phyloP scores from a whole-genome alignment of 2,797 vertebrate genomes.

The Chromis chromis region DNA sequence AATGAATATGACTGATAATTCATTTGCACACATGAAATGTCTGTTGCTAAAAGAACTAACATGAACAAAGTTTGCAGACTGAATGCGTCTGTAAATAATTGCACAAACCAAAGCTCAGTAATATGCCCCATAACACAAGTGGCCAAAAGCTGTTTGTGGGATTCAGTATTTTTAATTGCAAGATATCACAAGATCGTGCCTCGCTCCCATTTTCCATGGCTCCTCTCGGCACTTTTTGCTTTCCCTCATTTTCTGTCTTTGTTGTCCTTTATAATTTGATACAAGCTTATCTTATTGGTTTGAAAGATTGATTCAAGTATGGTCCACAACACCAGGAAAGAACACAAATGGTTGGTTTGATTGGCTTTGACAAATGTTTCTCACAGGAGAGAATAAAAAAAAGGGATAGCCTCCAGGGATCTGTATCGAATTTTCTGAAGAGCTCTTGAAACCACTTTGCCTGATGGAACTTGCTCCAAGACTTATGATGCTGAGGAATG shows the following conservation, averaged over 20 bases:
- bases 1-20: neutral
- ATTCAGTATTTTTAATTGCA: neutral
- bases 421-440: slow-evolving; percentile 50
- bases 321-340: slow-evolving; percentile 21
- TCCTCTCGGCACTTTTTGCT: neutral
- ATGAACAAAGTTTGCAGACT: slow-evolving; percentile 4
- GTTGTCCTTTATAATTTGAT: slow-evolving; percentile 19
- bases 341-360: slow-evolving; percentile 35
- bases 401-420: slow-evolving; percentile 48
- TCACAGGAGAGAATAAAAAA: slow-evolving; percentile 27
- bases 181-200: neutral
- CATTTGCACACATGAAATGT: too few species aligned
- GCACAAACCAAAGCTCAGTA: slow-evolving; percentile 19
- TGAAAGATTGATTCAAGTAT: slow-evolving; percentile 7
- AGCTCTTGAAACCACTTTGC: slow-evolving; percentile 53
- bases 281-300: slow-evolving; percentile 15
- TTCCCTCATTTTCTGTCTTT: slow-evolving; percentile 11
- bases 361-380: slow-evolving; percentile 45
- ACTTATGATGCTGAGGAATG: slow-evolving; percentile 67
- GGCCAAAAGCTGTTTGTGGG: neutral
- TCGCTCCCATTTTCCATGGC: slow-evolving; percentile 11
- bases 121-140: neutral
- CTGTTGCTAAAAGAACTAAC: slow-evolving; percentile 11
- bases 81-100: slow-evolving; percentile 13
- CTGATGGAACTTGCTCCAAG: slow-evolving; percentile 68